A percentile compares a stretch with the other conserved stretches of the same genome.
Evolutionary conservation across 30 jellyfish, hydroid and myxozoan species (phyloP).

Genomic region (Turritopsis rubra): DNA sequence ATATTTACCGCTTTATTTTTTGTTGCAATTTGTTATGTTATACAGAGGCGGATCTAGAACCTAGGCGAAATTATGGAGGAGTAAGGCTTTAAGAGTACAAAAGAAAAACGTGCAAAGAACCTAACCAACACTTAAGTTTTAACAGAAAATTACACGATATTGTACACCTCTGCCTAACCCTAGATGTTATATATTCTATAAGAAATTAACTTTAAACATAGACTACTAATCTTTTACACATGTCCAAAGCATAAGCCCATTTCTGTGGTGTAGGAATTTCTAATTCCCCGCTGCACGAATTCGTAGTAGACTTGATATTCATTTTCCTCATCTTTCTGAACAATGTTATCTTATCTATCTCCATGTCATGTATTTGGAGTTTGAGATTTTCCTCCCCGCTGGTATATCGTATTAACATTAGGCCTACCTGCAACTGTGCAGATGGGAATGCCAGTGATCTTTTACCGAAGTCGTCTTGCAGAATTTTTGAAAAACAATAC

Average conservation of each 20-base stretch:
- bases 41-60: too few species aligned
- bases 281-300: constrained; percentile 13
- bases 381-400: constrained; percentile 3
- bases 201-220: neutral
- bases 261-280: constrained; percentile 13
- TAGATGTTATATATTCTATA: too few species aligned
- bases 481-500: constrained; percentile 40
- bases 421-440: constrained; percentile 32
- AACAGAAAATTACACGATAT: too few species aligned
- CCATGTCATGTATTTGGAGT: neutral
- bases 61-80: too few species aligned
- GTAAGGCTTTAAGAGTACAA: too few species aligned
- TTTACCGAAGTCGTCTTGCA: constrained; percentile 56
- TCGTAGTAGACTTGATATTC: constrained; percentile 36
- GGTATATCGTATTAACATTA: constrained; percentile 15
- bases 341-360: constrained; percentile 24
- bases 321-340: constrained; percentile 21
- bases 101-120: too few species aligned
- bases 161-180: too few species aligned
- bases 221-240: constrained; percentile 5
- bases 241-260: constrained; percentile 23
- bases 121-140: too few species aligned
- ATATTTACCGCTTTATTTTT: too few species aligned
- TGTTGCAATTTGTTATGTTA: too few species aligned
- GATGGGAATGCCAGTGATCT: constrained; percentile 52